A percentile compares a stretch with the other conserved stretches of the same genome.
Evolutionary conservation across 2,797 vertebrate species (phyloP).

Genomic region (Poecilia velifera): DNA sequence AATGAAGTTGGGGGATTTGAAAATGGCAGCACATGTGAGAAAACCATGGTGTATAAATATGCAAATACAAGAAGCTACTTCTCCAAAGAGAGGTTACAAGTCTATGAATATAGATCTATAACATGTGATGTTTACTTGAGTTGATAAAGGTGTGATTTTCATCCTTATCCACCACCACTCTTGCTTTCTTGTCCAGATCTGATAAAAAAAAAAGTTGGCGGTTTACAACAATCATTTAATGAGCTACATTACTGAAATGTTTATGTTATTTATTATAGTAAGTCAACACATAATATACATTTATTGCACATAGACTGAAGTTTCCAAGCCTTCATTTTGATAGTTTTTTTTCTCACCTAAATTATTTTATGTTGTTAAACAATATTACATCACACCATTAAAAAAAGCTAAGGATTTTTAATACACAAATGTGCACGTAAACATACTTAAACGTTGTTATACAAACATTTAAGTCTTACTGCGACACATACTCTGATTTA

Average conservation of each 20-base stretch:
- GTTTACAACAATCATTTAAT: neutral
- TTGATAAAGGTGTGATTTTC: neutral
- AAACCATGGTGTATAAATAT: neutral
- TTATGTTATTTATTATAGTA: neutral
- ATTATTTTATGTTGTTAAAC: neutral
- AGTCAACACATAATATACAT: neutral
- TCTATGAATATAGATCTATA: neutral
- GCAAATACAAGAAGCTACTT: slow-evolving; percentile 8
- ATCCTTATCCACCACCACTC: neutral
- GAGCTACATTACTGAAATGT: neutral
- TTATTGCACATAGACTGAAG: neutral
- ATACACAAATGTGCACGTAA: neutral
- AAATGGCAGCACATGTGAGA: neutral
- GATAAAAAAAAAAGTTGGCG: too few species aligned
- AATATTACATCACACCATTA: neutral
- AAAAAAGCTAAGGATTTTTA: neutral
- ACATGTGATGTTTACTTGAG: neutral
- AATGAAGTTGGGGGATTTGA: neutral
- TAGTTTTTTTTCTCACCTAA: neutral
- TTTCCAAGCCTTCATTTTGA: neutral
- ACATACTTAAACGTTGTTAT: neutral
- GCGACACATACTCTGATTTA: neutral
- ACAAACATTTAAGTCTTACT: neutral
- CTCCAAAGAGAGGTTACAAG: neutral
- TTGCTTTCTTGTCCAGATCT: neutral